Evolutionary conservation across 2,797 vertebrate genomes (phyloP), one percentile per base, ranked within the genome.

Genomic region (Typhlichthys eigenmanni): DNA sequence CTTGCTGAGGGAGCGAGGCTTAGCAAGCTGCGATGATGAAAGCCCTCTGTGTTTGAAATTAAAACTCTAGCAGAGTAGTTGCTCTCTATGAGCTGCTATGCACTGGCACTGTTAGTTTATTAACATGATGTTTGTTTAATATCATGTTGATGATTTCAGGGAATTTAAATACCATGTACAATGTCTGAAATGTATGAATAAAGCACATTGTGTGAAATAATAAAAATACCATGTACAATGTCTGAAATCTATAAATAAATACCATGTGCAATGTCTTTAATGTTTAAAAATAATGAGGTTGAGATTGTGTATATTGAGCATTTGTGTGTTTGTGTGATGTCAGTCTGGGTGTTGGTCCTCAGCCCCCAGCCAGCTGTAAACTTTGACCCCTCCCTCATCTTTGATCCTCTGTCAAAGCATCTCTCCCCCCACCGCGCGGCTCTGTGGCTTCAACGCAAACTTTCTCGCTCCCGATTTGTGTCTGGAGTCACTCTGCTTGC

Each of bases 371-470:
- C 87, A 88, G 85, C 85, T 89, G 86, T 85, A 89, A 84, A 88
- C 89, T 89, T 86, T 91, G 91, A 90, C 87, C 87, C 71, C 77
- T 79, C 72, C 62, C 83, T 83, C 79, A 74, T 88, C 85, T 91
- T 87, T 91, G 91, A 92, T 90, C 82, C 74, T 13, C 84, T 85
- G 89, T 90, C 87, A 90, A 79, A 87, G 82, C 82, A 74, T 81
- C 68, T 64, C 59, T 84, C 76, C 81, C 79, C 60, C 76, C 79
- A 78, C 62, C 66, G 76, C 68, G 76, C 80, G 63, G 60, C 83
- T 80, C 67, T 82, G 89, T 81, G 76, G 72, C 78, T 75, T 80
- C 81, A 72, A 75, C 78, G 73, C 59, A 67, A 85, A 82, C 72
- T 83, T 62, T 82, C 82, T 82, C 12, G 68, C 79, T 84, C 78